Evolutionary conservation across 1,140 invertebrate species (phyloP).

Genomic region (Bathynomus jamesi): DNA sequence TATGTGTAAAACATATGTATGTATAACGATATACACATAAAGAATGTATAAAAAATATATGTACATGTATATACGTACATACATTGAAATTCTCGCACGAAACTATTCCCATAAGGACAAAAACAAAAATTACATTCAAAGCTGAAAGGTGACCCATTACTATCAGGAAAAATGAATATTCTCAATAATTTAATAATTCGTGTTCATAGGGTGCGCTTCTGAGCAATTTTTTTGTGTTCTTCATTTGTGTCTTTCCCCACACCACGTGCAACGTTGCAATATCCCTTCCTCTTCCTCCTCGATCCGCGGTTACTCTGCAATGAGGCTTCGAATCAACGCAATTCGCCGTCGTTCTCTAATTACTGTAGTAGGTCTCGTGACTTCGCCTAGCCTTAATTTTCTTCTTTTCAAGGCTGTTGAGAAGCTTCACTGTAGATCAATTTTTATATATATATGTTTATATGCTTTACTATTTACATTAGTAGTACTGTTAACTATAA

Average conservation of each 20-base stretch:
- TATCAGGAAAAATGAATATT: not conserved
- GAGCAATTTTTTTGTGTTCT: not conserved
- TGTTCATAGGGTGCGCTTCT: not conserved
- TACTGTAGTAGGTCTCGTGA: too few relatives aligned
- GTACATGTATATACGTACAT: too few relatives aligned
- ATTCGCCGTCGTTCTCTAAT: too few relatives aligned
- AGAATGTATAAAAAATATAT: not conserved
- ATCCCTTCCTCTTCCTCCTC: not conserved
- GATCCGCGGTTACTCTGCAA: too few relatives aligned
- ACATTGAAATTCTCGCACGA: too few relatives aligned
- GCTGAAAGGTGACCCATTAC: not conserved
- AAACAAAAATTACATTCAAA: too few relatives aligned
- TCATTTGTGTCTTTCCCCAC: not conserved
- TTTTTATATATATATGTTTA: too few relatives aligned
- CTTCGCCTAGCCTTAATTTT: not conserved
- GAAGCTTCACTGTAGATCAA: not conserved
- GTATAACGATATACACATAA: too few relatives aligned
- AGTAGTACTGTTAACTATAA: too few relatives aligned
- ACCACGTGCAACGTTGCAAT: not conserved
- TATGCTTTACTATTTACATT: too few relatives aligned
- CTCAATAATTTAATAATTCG: not conserved
- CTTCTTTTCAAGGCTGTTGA: not conserved
- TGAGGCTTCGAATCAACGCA: too few relatives aligned
- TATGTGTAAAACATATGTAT: not conserved
- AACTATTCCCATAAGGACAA: too few relatives aligned